Evolutionary conservation across 2,797 vertebrate species (phyloP).

Genomic region (Enteromius argenteus): DNA sequence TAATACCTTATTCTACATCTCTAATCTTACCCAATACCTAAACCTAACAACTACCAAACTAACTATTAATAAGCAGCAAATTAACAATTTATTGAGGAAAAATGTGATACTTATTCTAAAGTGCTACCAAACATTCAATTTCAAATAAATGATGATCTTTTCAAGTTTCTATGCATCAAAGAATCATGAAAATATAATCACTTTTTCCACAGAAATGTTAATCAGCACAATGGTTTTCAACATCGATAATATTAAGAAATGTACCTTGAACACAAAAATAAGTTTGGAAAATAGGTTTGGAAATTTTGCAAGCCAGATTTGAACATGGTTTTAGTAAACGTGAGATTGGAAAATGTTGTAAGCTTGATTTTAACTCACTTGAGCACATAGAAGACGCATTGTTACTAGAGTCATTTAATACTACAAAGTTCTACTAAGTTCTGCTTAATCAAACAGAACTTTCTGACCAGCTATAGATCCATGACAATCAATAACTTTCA

Average conservation of each 20-base stretch:
- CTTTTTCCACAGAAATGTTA: neutral
- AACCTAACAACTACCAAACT: too few relatives aligned
- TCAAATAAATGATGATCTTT: neutral
- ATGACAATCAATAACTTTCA: neutral
- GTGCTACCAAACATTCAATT: neutral
- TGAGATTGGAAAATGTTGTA: neutral
- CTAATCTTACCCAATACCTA: too few relatives aligned
- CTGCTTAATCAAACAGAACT: neutral
- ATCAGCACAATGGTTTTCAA: neutral
- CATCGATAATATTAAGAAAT: neutral
- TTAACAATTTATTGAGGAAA: too few relatives aligned
- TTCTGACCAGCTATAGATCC: neutral
- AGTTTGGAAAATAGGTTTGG: neutral
- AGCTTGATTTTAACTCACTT: neutral
- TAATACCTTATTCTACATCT: too few relatives aligned
- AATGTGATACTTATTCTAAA: too few relatives aligned
- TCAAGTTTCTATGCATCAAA: neutral
- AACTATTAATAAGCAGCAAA: too few relatives aligned
- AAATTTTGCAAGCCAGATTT: neutral
- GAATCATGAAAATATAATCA: neutral
- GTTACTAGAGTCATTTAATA: neutral
- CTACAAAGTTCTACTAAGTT: neutral
- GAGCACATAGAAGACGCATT: neutral
- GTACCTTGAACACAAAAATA: neutral
- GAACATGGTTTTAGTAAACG: neutral